Base-by-base conservation (phyloP, 1,140 invertebrate species). In the Bilobella aurantiaca region DNA sequence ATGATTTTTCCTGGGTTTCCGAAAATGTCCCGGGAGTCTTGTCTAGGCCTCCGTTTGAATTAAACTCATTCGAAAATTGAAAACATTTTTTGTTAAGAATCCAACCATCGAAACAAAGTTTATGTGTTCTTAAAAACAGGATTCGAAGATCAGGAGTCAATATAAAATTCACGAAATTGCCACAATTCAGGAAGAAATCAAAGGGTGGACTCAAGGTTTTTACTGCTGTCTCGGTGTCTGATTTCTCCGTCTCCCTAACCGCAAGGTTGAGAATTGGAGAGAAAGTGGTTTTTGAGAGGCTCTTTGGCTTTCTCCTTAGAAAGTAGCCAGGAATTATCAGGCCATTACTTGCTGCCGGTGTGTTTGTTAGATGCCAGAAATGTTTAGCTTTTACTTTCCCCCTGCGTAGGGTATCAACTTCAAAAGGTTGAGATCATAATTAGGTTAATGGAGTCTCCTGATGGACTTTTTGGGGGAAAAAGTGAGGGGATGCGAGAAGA, bases 361-460 rank as follows among this genome's bases (percentile, higher is more conserved):
- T 42, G 34, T 47, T 65, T 65, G 63, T 65, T 65, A 58, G 56
- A 65, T 65, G 63, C 63, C 57, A n/a, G 58, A 58, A 28, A 58
- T 65, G 37, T 65, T 65, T 56, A 49, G 37, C 23, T 42, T 42
- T 42, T 18, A 42, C 18, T 42, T 42, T 18, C 18, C 34, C 34
- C 34, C 34, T 18, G 18, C 18, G 34, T 42, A 25, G 46, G 65
- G 63, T 67, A 63, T 61, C 61, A 67, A 67, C 65, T 62, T 67
- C 65, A 67, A 67, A 67, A 67, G 65, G 53, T 30, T 67, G 5
- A 12, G 5, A 18, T 27, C 62, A 59, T 67, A 67, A 67, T 67
- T 67, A 62, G 66, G 66, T 67, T 67, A 67, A 67, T 67, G 66
- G 66, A 67, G 61, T 63, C 66, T 42, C 58, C 64, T 67, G 65